These are phyloP conservation scores for Tolypeutes matacus DNA, from an alignment of 2,797 vertebrate species.

Conservation along the genomic window DNA sequence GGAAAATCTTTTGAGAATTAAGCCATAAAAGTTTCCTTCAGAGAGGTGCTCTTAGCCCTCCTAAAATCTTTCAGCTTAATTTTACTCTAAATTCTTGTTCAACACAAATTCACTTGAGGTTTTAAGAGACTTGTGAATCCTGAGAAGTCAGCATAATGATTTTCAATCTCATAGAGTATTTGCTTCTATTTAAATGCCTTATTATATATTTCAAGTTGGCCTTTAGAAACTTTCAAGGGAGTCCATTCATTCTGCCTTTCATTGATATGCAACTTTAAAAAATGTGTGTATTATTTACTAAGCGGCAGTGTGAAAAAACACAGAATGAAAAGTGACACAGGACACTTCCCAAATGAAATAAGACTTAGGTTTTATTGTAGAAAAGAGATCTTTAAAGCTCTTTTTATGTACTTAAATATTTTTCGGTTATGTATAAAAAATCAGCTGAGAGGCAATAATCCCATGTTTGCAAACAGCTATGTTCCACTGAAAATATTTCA, in stretches of 20 bases:
- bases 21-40: conserved; percentile 48
- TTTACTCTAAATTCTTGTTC: conserved; percentile 72
- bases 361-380: conserved; percentile 55
- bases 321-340: not conserved
- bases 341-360: conserved; percentile 33
- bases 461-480: not conserved
- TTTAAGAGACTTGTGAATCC: conserved; percentile 71
- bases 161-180: conserved; percentile 75
- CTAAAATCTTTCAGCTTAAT: conserved; percentile 74
- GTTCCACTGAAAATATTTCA: conserved; percentile 26
- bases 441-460: conserved; percentile 64
- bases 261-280: conserved; percentile 66
- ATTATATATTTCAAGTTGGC: conserved; percentile 84
- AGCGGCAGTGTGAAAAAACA: not conserved
- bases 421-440: conserved; percentile 68
- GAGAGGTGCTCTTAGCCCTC: conserved; percentile 38
- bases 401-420: conserved; percentile 17
- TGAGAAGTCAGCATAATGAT: conserved; percentile 74
- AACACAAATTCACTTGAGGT: conserved; percentile 71
- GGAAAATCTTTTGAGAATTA: conserved; percentile 67
- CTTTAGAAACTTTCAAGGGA: conserved; percentile 70
- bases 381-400: conserved; percentile 29
- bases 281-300: conserved; percentile 23
- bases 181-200: conserved; percentile 80
- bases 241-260: conserved; percentile 65